Percentiles rank a stretch among this genome's conserved stretches.
Evolutionary conservation across 2,888 invertebrate species (phyloP).

Genomic region (Sarcophaga subvicina): DNA sequence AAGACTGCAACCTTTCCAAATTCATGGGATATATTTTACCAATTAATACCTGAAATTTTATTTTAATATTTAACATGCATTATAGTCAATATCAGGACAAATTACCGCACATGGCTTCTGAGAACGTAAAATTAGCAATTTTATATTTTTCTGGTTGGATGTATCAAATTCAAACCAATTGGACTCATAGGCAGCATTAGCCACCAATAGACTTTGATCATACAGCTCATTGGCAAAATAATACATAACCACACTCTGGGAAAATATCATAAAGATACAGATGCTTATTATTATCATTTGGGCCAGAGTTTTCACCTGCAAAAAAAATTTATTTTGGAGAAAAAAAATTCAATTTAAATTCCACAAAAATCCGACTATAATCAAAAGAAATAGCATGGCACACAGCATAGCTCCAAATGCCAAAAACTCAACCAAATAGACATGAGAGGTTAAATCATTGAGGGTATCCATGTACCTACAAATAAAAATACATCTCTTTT

Average conservation of each 20-base stretch:
- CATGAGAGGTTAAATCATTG: constrained; percentile 45
- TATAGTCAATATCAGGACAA: neutral
- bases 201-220: constrained; percentile 74
- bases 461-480: constrained; percentile 47
- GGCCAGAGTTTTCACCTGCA: constrained; percentile 73
- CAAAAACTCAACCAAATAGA: constrained; percentile 68
- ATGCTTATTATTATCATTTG: constrained; percentile 74
- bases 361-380: constrained; percentile 64
- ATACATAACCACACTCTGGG: constrained; percentile 75
- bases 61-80: neutral
- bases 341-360: constrained; percentile 70
- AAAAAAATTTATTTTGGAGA: neutral
- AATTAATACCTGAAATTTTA: constrained; percentile 72
- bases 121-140: constrained; percentile 75
- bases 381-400: constrained; percentile 72
- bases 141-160: constrained; percentile 73
- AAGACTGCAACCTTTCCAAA: constrained; percentile 75
- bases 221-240: constrained; percentile 77
- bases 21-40: constrained; percentile 77
- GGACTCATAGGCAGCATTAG: constrained; percentile 75
- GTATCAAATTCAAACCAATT: constrained; percentile 76
- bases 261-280: constrained; percentile 76
- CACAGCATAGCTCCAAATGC: constrained; percentile 72
- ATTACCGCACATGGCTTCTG: constrained; percentile 75
- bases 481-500: neutral